A percentile compares a stretch with the other conserved stretches of the same genome.
phyloP scores from a whole-genome alignment of 2,888 invertebrate species.

The Clostera curtula region DNA sequence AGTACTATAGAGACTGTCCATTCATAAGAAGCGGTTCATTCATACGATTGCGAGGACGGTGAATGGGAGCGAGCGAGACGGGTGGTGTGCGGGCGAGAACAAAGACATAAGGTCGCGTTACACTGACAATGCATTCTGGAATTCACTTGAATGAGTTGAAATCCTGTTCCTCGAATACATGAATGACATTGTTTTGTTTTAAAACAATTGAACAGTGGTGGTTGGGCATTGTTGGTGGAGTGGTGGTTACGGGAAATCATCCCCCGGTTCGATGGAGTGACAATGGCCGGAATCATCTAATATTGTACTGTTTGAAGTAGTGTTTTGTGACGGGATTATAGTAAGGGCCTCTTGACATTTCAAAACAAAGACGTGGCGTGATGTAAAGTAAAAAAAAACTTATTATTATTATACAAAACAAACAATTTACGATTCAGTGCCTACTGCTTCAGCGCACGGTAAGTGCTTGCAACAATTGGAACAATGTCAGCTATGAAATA shows the following conservation, averaged over 20 bases:
- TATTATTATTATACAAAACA: too few species aligned
- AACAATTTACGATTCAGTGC: too few species aligned
- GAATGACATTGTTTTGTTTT: slow-evolving; percentile 52
- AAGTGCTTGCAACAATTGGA: too few species aligned
- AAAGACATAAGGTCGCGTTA: slow-evolving; percentile 58
- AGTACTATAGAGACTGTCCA: slow-evolving; percentile 64
- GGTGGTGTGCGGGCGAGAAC: too few species aligned
- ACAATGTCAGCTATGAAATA: too few species aligned
- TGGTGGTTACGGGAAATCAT: slow-evolving; percentile 32
- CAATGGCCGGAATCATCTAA: slow-evolving; percentile 19
- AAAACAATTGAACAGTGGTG: slow-evolving; percentile 50
- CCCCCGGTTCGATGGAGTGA: slow-evolving; percentile 25
- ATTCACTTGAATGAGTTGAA: slow-evolving; percentile 49
- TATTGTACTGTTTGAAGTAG: slow-evolving; percentile 5
- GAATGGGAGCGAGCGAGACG: slow-evolving; percentile 69
- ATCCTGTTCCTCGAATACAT: slow-evolving; percentile 56
- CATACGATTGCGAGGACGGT: slow-evolving; percentile 57
- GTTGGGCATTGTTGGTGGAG: slow-evolving; percentile 33
- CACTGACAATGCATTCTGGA: slow-evolving; percentile 54
- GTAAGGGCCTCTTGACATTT: neutral
- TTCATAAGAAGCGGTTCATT: slow-evolving; percentile 75
- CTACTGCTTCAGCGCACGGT: too few species aligned
- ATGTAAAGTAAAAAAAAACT: too few species aligned
- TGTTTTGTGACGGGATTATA: neutral
- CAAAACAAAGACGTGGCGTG: too few species aligned